A percentile compares a stretch with the other conserved stretches of the same genome.
Evolutionary conservation across 2,113 vertebrate species (phyloP).

Genomic region (Vombatus ursinus): DNA sequence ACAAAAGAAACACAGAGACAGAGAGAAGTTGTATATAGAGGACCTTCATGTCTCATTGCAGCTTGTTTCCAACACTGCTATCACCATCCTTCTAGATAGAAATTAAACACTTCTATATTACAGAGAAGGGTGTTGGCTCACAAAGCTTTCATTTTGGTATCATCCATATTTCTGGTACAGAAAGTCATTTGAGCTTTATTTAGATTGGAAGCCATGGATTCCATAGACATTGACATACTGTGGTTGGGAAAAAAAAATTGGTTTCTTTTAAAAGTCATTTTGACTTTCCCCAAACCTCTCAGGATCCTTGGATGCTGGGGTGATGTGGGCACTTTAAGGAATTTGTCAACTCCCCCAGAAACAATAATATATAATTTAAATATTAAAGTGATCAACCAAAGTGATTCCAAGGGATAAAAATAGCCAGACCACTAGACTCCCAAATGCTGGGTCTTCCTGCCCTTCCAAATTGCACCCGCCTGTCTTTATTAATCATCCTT

Average conservation of each 20-base stretch:
- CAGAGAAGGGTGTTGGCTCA: constrained; percentile 66
- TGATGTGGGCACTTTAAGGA: constrained; percentile 65
- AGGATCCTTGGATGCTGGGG: constrained; percentile 36
- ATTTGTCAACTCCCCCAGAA: constrained; percentile 71
- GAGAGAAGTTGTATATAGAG: background rate
- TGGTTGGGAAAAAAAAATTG: constrained; percentile 52
- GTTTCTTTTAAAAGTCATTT: constrained; percentile 55
- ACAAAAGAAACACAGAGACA: background rate
- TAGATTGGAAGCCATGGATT: constrained; percentile 51
- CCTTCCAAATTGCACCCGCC: background rate
- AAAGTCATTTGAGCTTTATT: constrained; percentile 54
- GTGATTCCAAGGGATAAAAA: constrained; percentile 78
- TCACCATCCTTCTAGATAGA: constrained; percentile 54
- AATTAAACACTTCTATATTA: constrained; percentile 66
- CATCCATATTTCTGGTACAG: constrained; percentile 25
- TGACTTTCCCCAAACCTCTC: constrained; percentile 51
- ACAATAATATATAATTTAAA: constrained; percentile 73
- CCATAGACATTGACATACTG: constrained; percentile 41
- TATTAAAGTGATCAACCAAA: constrained; percentile 67
- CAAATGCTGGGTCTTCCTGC: background rate
- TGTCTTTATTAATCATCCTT: background rate
- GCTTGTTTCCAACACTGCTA: constrained; percentile 59
- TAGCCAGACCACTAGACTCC: constrained; percentile 60
- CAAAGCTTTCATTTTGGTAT: constrained; percentile 66
- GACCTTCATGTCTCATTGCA: constrained; percentile 36